phyloP scores from a whole-genome alignment of 2,888 invertebrate species.

The Pyrocoelia pectoralis region DNA sequence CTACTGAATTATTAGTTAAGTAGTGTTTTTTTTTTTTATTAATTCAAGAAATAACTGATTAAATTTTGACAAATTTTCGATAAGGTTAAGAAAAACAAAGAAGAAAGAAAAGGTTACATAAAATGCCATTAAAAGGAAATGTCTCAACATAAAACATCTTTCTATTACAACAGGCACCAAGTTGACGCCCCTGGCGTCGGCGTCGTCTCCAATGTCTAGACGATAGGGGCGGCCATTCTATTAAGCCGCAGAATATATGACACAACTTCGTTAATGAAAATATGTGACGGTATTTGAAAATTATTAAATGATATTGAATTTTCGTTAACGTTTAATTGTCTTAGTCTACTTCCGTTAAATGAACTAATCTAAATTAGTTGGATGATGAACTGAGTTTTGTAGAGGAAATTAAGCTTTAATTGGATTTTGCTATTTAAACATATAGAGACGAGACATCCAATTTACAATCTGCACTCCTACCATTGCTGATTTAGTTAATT shows the following conservation, averaged over 20 bases:
- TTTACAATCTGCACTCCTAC: too few species aligned
- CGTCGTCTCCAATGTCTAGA: slow-evolving; percentile 33
- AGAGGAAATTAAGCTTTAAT: too few species aligned
- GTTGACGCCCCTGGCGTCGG: slow-evolving; percentile 31
- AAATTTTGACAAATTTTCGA: neutral
- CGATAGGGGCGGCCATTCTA: slow-evolving; percentile 25
- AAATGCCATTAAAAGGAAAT: neutral
- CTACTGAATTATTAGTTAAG: too few species aligned
- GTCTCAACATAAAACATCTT: slow-evolving; percentile 3
- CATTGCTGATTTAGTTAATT: too few species aligned
- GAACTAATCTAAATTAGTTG: too few species aligned
- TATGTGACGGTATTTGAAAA: slow-evolving; percentile 30
- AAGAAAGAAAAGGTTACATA: neutral
- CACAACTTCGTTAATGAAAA: slow-evolving; percentile 26
- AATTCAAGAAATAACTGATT: neutral
- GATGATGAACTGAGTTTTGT: too few species aligned
- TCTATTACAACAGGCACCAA: slow-evolving; percentile 26
- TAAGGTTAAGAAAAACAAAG: neutral
- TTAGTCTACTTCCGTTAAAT: too few species aligned
- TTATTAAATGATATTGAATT: too few species aligned
- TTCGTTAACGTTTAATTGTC: too few species aligned
- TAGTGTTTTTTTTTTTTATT: too few species aligned
- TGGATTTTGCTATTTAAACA: too few species aligned
- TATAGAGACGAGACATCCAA: too few species aligned
- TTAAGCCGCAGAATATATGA: slow-evolving; percentile 23